Evolutionary conservation across 2,797 vertebrate genomes (phyloP).

Genomic region (Numenius phaeopus): DNA sequence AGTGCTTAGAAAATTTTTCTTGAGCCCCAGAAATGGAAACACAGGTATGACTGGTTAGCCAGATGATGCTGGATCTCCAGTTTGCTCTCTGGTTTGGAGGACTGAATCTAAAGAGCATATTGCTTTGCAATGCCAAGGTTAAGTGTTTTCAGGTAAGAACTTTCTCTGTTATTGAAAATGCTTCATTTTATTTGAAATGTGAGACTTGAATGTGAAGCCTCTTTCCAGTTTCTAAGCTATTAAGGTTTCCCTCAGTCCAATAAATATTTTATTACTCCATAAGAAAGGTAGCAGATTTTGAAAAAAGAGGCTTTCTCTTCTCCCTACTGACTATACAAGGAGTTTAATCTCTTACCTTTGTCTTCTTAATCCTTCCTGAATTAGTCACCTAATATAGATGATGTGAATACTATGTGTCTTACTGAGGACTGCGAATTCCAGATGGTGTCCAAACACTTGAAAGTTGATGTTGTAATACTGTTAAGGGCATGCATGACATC

Average conservation of each 20-base stretch:
- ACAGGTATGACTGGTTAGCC: not conserved
- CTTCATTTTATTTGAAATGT: not conserved
- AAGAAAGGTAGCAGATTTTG: constrained; percentile 19
- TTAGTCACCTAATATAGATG: not conserved
- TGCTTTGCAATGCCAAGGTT: not conserved
- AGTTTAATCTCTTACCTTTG: constrained; percentile 12
- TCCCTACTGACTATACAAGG: not conserved
- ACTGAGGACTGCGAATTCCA: not conserved
- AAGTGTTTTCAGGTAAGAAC: not conserved
- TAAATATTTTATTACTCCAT: constrained; percentile 39
- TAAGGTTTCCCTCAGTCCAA: not conserved
- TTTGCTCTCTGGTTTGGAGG: not conserved
- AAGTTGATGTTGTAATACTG: not conserved
- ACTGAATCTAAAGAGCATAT: not conserved
- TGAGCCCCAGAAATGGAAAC: not conserved
- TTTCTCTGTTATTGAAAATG: not conserved
- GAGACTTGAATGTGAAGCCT: not conserved
- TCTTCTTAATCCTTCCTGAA: constrained; percentile 11
- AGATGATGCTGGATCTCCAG: not conserved
- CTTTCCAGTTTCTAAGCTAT: not conserved
- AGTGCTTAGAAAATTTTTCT: not conserved
- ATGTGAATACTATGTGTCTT: not conserved
- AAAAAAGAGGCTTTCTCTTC: constrained; percentile 4
- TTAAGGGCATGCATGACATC: not conserved
- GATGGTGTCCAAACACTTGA: not conserved